phyloP scores from a whole-genome alignment of 2,113 vertebrate genomes.

The Phaetusa simplex region DNA sequence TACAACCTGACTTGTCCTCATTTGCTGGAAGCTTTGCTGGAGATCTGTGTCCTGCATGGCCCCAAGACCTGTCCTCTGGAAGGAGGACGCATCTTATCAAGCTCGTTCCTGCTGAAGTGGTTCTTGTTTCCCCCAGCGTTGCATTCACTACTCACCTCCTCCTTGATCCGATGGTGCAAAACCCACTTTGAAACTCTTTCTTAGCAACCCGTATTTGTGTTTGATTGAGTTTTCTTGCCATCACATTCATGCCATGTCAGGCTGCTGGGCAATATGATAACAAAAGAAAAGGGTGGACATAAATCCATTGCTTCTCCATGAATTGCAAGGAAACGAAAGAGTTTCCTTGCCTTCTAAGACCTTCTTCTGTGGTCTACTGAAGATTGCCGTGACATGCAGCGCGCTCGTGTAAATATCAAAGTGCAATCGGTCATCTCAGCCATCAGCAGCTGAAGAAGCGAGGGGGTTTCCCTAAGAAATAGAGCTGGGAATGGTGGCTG shows the following conservation, averaged over 20 bases:
- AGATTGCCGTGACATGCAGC: background rate
- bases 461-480: background rate
- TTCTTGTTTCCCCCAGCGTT: background rate
- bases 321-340: background rate
- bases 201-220: background rate
- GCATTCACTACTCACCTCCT: background rate
- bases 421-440: background rate
- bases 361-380: background rate
- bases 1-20: background rate
- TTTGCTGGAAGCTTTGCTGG: background rate
- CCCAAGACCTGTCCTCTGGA: background rate
- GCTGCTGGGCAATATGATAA: background rate
- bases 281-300: background rate
- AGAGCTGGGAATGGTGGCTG: background rate
- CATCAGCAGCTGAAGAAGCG: background rate
- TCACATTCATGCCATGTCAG: rapidly evolving
- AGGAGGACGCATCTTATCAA: background rate
- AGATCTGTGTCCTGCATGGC: background rate
- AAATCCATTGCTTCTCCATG: background rate
- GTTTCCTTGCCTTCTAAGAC: background rate
- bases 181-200: background rate
- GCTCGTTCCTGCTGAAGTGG: background rate
- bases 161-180: background rate
- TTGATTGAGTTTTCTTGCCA: background rate
- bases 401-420: background rate